Conservation (phyloP, 1,140 invertebrate genomes). For the Drosophila pseudoananassae region DNA sequence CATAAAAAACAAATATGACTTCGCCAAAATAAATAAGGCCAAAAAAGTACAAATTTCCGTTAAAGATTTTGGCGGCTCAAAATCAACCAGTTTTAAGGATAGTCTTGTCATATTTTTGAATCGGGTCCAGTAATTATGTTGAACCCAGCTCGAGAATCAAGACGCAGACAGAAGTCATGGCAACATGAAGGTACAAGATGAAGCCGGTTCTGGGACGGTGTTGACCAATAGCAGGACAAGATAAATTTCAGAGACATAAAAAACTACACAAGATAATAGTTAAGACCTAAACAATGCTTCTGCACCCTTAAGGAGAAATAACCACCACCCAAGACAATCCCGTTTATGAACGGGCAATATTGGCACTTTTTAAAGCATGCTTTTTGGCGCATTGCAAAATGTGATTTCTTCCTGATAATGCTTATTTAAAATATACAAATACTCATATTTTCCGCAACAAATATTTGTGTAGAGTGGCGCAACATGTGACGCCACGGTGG, state of each 20-base stretch:
- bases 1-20: slow-evolving; percentile 3
- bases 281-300: slow-evolving; percentile 3
- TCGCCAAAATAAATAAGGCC: slow-evolving; percentile 14
- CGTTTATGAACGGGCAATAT: slow-evolving; percentile 7
- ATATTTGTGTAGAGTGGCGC: slow-evolving; percentile 4
- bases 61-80: slow-evolving; percentile 22
- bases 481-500: slow-evolving; percentile 32
- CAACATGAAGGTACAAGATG: slow-evolving; percentile 5
- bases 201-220: slow-evolving; percentile 28
- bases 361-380: neutral
- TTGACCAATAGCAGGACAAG: slow-evolving; percentile 38
- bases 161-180: slow-evolving; percentile 69
- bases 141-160: slow-evolving; percentile 47
- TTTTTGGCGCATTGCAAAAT: slow-evolving; percentile 6
- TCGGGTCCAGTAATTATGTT: slow-evolving; percentile 60
- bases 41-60: slow-evolving; percentile 28
- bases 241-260: slow-evolving; percentile 13
- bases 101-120: slow-evolving; percentile 7
- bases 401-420: neutral
- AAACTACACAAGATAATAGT: slow-evolving; percentile 10
- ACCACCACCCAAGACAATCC: slow-evolving; percentile 24
- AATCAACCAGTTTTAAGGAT: slow-evolving; percentile 59
- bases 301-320: slow-evolving; percentile 24
- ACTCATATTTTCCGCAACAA: no score
- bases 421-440: neutral